Conservation (phyloP, 2,888 invertebrate species). For the Aleiodes leptofemur region DNA sequence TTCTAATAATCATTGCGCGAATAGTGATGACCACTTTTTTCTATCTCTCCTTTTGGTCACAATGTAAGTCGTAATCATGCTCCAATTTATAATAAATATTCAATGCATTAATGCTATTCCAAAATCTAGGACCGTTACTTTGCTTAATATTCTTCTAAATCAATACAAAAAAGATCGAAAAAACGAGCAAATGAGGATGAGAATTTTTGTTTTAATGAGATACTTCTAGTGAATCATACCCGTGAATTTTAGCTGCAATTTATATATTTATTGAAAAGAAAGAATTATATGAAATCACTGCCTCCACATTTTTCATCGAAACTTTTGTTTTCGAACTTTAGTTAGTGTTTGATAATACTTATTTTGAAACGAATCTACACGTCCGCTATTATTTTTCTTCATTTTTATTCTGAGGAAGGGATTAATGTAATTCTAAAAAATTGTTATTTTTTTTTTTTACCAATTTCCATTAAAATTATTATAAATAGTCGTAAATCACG, state of each 20-base stretch:
- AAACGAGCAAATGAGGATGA: not conserved
- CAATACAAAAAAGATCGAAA: not conserved
- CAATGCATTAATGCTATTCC: constrained; percentile 15
- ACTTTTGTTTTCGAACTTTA: constrained; percentile 10
- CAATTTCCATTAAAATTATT: constrained; percentile 52
- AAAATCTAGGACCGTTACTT: constrained; percentile 35
- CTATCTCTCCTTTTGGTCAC: constrained; percentile 7
- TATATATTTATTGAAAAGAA: not conserved
- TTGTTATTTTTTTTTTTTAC: constrained; percentile 22
- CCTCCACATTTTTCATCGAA: constrained; percentile 30
- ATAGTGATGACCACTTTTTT: not conserved
- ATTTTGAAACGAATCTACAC: constrained; percentile 17
- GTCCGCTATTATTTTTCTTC: not conserved
- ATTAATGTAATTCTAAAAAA: constrained; percentile 14
- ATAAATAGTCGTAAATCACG: constrained; percentile 52
- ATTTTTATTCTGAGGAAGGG: not conserved
- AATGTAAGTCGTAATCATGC: constrained; percentile 44
- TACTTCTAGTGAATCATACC: constrained; percentile 10
- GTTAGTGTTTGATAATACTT: constrained; percentile 24
- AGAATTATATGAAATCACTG: not conserved
- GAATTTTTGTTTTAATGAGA: constrained; percentile 1
- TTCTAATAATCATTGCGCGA: constrained; percentile 15
- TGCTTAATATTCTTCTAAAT: not conserved
- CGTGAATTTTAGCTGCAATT: constrained; percentile 17
- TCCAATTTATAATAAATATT: constrained; percentile 37